Conservation (phyloP, 2,797 vertebrate genomes). For the Enteromius anoplus region DNA sequence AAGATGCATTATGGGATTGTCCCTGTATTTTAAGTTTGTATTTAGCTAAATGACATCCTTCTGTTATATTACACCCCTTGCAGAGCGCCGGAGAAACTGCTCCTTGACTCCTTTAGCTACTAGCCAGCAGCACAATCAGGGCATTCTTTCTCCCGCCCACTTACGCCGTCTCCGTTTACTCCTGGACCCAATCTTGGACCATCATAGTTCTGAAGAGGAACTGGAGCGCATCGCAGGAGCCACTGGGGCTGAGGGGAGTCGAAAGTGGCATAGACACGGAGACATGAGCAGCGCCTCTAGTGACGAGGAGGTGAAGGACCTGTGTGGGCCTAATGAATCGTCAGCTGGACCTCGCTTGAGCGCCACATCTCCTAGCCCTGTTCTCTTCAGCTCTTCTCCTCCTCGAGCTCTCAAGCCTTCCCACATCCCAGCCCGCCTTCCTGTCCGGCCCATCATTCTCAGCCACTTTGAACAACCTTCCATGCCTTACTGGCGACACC, state of each 20-base stretch:
- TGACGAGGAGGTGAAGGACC: slow-evolving; percentile 90
- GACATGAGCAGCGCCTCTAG: slow-evolving; percentile 87
- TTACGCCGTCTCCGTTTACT: slow-evolving; percentile 82
- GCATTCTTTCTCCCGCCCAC: slow-evolving; percentile 79
- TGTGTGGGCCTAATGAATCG: slow-evolving; percentile 74
- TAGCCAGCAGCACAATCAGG: slow-evolving; percentile 90
- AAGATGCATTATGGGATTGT: background rate
- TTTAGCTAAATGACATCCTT: background rate
- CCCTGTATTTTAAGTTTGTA: background rate
- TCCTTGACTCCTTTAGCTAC: slow-evolving; percentile 87
- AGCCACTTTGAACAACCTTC: slow-evolving; percentile 84
- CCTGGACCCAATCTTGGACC: slow-evolving; percentile 85
- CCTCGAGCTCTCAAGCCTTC: slow-evolving; percentile 84
- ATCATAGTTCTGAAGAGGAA: slow-evolving; percentile 90
- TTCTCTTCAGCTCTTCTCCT: slow-evolving; percentile 90
- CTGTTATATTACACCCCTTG: background rate
- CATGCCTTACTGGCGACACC: slow-evolving; percentile 86
- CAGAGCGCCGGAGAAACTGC: slow-evolving; percentile 87
- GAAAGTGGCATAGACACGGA: slow-evolving; percentile 83
- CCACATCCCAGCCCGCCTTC: slow-evolving; percentile 74
- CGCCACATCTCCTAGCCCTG: slow-evolving; percentile 79
- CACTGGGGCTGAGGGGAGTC: slow-evolving; percentile 77
- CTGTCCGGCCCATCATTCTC: slow-evolving; percentile 82
- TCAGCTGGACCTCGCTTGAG: slow-evolving; percentile 68
- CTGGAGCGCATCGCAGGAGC: slow-evolving; percentile 85